phyloP scores from a whole-genome alignment of 2,797 vertebrate species.

The Meda fulgida region DNA sequence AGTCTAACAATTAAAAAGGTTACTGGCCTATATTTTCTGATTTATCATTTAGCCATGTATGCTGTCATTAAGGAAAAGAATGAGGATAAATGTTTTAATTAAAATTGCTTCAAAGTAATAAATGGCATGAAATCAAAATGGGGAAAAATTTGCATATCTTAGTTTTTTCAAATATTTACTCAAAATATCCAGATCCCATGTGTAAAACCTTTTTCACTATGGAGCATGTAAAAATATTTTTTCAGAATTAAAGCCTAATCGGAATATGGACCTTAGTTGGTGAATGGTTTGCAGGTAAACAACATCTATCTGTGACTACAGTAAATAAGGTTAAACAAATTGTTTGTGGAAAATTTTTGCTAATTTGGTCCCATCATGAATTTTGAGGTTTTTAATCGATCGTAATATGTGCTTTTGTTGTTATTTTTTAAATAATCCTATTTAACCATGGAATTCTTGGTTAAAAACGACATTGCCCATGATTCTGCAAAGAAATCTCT shows the following conservation, averaged over 20 bases:
- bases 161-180: background rate
- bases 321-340: background rate
- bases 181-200: background rate
- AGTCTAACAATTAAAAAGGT: background rate
- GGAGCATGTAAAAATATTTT: background rate
- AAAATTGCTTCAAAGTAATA: background rate
- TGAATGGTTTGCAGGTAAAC: background rate
- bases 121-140: background rate
- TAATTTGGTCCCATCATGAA: background rate
- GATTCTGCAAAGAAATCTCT: background rate
- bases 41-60: background rate
- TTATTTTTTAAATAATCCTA: background rate
- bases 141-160: background rate
- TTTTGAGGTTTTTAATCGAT: background rate
- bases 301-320: background rate
- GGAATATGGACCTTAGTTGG: background rate
- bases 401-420: background rate
- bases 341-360: background rate
- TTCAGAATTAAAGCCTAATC: background rate
- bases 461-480: background rate
- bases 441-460: background rate
- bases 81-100: background rate
- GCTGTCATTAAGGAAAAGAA: background rate
- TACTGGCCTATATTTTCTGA: background rate
- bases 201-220: too few relatives aligned